Percentiles rank a stretch among this genome's conserved stretches.
These are phyloP conservation scores for Coreoperca whiteheadi DNA, from an alignment of 2,113 vertebrate species.

Conservation along the genomic window DNA sequence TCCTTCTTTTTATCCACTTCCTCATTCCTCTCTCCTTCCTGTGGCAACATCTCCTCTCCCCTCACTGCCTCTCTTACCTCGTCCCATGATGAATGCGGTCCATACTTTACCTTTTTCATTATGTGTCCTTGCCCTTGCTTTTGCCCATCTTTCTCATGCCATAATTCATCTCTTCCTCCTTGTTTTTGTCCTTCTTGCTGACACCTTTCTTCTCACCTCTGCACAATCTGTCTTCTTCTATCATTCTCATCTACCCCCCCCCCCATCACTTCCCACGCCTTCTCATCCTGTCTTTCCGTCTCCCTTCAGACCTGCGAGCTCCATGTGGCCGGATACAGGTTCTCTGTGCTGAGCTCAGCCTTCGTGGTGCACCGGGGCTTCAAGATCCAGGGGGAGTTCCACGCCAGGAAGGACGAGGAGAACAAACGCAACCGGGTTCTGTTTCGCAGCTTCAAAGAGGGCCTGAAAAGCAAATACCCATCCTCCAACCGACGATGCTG, in stretches of 20 bases:
- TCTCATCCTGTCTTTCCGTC: neutral
- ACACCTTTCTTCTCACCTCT: neutral
- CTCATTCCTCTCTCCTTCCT: neutral
- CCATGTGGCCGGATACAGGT: conserved; percentile 89
- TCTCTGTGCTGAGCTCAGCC: conserved; percentile 90
- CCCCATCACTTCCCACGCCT: neutral
- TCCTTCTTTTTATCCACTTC: neutral
- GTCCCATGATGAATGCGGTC: neutral
- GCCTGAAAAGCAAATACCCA: conserved; percentile 90
- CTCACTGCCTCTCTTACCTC: neutral
- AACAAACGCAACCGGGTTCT: conserved; percentile 91
- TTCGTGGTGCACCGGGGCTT: conserved; percentile 93
- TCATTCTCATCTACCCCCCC: neutral
- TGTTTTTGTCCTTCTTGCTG: neutral
- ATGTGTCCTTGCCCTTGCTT: neutral
- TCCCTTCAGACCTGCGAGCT: conserved; percentile 89
- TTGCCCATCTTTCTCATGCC: neutral
- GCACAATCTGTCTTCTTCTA: neutral
- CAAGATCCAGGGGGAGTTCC: conserved; percentile 91
- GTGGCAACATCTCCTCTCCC: neutral
- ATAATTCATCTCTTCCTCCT: neutral
- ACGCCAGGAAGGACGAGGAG: conserved; percentile 91
- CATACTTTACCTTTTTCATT: neutral
- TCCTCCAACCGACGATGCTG: conserved; percentile 88
- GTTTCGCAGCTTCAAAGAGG: conserved; percentile 93